These are phyloP conservation scores for Perizoma affinitatum DNA, from an alignment of 2,888 invertebrate genomes.

Conservation along the genomic window DNA sequence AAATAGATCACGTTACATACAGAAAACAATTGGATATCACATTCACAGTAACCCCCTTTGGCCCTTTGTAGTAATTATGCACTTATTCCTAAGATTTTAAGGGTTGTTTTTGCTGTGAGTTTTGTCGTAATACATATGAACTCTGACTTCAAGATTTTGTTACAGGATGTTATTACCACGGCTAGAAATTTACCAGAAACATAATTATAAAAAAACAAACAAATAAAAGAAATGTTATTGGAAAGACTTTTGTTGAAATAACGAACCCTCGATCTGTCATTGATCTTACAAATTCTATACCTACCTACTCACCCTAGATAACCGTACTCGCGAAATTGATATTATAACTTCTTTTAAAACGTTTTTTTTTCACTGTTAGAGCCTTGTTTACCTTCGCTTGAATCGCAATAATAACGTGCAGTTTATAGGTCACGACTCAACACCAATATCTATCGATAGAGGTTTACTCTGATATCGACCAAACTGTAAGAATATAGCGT, in stretches of 20 bases:
- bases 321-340: neutral
- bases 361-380: neutral
- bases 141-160: slow-evolving; percentile 31
- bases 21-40: slow-evolving; percentile 39
- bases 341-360: neutral
- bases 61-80: slow-evolving; percentile 29
- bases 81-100: slow-evolving; percentile 17
- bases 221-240: no score
- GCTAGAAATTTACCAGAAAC: slow-evolving; percentile 7
- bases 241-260: no score
- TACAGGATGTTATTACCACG: slow-evolving; percentile 28
- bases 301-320: no score
- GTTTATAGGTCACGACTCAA: slow-evolving; percentile 28
- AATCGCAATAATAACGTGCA: slow-evolving; percentile 10
- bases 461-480: slow-evolving; percentile 56
- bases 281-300: no score
- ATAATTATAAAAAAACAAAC: neutral
- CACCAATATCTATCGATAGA: slow-evolving; percentile 23
- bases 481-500: slow-evolving; percentile 63
- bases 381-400: slow-evolving; percentile 8
- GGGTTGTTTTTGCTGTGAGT: neutral
- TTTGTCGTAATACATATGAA: slow-evolving; percentile 14
- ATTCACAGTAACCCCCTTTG: slow-evolving; percentile 36
- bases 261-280: no score
- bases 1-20: slow-evolving; percentile 47